phyloP scores from a whole-genome alignment of 2,113 vertebrate species.

The Copsychus sechellarum region DNA sequence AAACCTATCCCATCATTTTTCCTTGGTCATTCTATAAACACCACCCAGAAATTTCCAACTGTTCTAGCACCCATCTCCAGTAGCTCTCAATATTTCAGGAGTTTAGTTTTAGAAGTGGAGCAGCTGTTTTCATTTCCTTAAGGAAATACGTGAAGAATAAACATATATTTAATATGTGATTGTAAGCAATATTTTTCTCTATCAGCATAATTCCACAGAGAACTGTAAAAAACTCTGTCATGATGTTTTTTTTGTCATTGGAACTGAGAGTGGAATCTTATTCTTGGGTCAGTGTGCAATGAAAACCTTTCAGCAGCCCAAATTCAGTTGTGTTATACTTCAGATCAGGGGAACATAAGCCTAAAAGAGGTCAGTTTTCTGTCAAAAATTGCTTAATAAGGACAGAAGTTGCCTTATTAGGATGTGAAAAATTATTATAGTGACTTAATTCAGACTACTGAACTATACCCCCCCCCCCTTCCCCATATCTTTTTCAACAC shows the following conservation, averaged over 20 bases:
- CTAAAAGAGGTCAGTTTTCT: neutral
- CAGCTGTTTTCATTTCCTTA: neutral
- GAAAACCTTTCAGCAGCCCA: neutral
- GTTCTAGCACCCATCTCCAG: neutral
- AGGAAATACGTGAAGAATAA: neutral
- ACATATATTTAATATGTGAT: neutral
- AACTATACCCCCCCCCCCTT: too few relatives aligned
- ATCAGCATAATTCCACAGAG: neutral
- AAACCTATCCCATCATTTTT: neutral
- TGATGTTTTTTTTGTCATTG: neutral
- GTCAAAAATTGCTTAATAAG: neutral
- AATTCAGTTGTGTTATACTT: neutral
- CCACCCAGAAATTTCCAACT: neutral
- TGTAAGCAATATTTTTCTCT: neutral
- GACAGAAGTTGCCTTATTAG: neutral
- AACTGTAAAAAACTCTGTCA: neutral
- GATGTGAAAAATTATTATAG: neutral
- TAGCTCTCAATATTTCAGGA: neutral
- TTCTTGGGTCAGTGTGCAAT: neutral
- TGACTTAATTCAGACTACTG: neutral
- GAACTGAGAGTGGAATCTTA: neutral
- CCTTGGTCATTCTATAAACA: neutral
- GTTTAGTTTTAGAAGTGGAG: accelerated
- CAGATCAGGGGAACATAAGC: neutral
- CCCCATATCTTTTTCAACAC: neutral